Conservation (phyloP, 2,797 vertebrate genomes). For the Silurus lanzhouensis region DNA sequence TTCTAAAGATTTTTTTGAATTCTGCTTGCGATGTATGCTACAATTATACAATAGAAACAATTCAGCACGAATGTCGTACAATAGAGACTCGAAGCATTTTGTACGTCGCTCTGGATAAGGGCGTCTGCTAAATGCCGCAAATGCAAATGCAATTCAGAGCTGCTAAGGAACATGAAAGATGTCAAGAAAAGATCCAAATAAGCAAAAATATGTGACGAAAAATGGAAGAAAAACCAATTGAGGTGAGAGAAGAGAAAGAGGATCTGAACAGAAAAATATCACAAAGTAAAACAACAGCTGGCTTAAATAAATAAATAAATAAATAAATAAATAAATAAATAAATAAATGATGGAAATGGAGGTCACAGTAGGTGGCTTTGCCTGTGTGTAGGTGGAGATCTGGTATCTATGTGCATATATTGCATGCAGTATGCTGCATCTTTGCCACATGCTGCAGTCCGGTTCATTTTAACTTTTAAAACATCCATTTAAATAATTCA, state of each 20-base stretch:
- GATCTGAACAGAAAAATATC: background rate
- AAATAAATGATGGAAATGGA: background rate
- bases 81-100: too few species aligned
- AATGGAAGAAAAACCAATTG: background rate
- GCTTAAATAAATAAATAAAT: background rate
- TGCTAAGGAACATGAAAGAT: background rate
- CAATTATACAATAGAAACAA: background rate
- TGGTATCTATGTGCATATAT: conserved; percentile 32
- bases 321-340: background rate
- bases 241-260: conserved; percentile 1
- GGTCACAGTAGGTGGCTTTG: background rate
- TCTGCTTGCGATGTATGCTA: background rate
- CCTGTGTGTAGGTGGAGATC: background rate
- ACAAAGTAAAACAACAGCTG: background rate
- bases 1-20: background rate
- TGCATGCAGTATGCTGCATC: conserved; percentile 22
- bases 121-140: too few species aligned
- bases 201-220: background rate
- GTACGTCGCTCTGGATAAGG: too few species aligned
- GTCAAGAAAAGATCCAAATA: background rate
- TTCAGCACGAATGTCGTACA: too few species aligned
- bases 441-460: conserved; percentile 16
- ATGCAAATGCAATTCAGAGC: background rate
- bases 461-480: conserved; percentile 57
- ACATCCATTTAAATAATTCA: conserved; percentile 52